Evolutionary conservation across 53 echinoderm and acorn worm species (phyloP).

Genomic region (Holothuria leucospilota): DNA sequence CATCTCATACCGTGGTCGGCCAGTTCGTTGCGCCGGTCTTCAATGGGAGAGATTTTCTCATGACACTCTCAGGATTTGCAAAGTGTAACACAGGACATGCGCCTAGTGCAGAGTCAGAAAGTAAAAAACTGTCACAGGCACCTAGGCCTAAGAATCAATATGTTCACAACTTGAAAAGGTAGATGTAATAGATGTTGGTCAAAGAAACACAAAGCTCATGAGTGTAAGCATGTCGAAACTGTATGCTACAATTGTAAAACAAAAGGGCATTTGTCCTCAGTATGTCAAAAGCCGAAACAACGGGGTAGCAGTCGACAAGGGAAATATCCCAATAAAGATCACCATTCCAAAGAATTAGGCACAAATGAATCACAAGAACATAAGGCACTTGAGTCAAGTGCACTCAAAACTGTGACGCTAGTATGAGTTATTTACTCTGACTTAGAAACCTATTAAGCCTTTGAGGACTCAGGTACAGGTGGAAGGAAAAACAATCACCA

Average conservation of each 20-base stretch:
- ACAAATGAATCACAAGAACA: too few species aligned
- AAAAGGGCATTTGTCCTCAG: too few species aligned
- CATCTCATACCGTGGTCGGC: too few species aligned
- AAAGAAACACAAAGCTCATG: slow-evolving; percentile 41
- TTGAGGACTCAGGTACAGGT: not conserved
- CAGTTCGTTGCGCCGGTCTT: too few species aligned
- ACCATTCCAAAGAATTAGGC: not conserved
- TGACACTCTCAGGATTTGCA: slow-evolving; percentile 44
- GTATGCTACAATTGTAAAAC: too few species aligned
- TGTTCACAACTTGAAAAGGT: not conserved
- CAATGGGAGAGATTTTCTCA: too few species aligned
- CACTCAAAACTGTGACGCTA: too few species aligned
- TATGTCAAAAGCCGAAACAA: slow-evolving; percentile 29
- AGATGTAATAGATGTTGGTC: too few species aligned
- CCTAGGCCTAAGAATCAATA: slow-evolving; percentile 3
- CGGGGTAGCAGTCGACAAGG: not conserved
- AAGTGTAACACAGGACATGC: not conserved
- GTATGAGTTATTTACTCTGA: slow-evolving; percentile 23
- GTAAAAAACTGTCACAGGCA: not conserved
- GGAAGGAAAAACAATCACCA: slow-evolving; percentile 9
- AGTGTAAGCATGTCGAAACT: too few species aligned
- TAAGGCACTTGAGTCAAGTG: not conserved
- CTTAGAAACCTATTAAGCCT: not conserved
- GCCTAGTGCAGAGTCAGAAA: not conserved
- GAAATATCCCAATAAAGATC: not conserved